Evolutionary conservation across 2,113 vertebrate species (phyloP).

Genomic region (crab-eating macaque (Macaca fascicularis)): T2T-MFA8v1.1 NC_088387.1:77015501-77016000

Average conservation of each 20-base stretch:
- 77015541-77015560: background rate
- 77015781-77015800: background rate
- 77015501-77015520: background rate
- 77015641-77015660: background rate
- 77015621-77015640: background rate
- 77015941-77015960: background rate
- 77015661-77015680: background rate
- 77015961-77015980: background rate
- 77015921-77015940: background rate
- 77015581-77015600: background rate
- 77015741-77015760: background rate
- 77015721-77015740: background rate
- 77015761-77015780: background rate
- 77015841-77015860: background rate
- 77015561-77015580: background rate
- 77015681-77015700: background rate
- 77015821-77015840: accelerated
- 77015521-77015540: background rate
- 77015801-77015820: background rate
- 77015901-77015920: background rate
- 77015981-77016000: background rate
- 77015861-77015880: background rate
- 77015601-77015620: background rate
- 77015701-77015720: background rate
- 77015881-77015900: background rate